These are phyloP conservation scores for Eptesicus fuscus DNA, from an alignment of 2,113 vertebrate species.

Conservation along the genomic window DNA sequence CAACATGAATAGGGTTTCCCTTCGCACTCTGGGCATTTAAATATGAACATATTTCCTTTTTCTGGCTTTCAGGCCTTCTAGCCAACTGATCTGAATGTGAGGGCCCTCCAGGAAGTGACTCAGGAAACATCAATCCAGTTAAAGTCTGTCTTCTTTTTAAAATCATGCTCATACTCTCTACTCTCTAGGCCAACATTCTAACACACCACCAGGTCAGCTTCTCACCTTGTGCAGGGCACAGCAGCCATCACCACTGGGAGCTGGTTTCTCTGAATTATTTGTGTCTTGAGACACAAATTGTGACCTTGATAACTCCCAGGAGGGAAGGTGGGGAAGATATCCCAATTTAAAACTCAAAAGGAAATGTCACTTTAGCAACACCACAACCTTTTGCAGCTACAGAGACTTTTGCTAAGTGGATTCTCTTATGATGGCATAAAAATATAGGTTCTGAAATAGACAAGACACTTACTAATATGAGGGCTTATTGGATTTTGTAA, in stretches of 20 bases:
- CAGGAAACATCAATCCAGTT: conserved; percentile 28
- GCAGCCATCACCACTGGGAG: background rate
- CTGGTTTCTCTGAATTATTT: background rate
- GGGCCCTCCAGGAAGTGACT: conserved; percentile 28
- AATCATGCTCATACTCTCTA: background rate
- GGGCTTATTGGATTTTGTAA: background rate
- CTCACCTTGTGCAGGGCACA: background rate
- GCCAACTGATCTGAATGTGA: conserved; percentile 28
- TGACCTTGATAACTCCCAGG: background rate
- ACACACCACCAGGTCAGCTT: conserved; percentile 17
- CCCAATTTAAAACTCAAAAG: background rate
- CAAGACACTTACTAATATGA: background rate
- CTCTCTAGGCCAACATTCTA: background rate
- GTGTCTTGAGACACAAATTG: background rate
- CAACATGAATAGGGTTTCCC: conserved; percentile 32
- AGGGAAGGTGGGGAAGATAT: background rate
- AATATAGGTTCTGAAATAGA: background rate
- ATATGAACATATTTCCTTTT: conserved; percentile 43
- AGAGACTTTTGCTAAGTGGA: background rate
- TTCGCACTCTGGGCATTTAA: background rate
- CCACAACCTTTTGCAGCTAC: background rate
- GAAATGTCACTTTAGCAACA: background rate
- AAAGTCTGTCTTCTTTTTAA: background rate
- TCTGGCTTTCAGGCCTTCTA: background rate
- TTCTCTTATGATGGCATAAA: background rate